phyloP scores from a whole-genome alignment of 2,797 vertebrate genomes.

The Sebastes trivittatus region DNA sequence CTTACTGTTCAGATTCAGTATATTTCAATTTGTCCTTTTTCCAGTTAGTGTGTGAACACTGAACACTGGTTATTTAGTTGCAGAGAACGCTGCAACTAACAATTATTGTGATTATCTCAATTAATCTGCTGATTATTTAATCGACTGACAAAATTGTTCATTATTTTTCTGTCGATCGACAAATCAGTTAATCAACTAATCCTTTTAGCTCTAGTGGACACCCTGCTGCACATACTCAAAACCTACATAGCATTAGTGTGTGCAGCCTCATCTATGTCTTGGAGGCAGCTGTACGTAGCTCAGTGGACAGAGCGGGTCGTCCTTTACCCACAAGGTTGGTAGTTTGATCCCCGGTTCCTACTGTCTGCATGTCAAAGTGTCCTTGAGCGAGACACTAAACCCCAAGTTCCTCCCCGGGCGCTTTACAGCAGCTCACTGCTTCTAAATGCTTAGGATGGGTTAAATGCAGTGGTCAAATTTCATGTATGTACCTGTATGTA shows the following conservation, averaged over 20 bases:
- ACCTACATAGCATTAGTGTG: background rate
- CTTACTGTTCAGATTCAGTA: background rate
- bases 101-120: background rate
- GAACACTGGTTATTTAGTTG: background rate
- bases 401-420: too few species aligned
- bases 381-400: too few species aligned
- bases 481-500: too few species aligned
- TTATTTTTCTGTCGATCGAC: background rate
- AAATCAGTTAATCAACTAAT: background rate
- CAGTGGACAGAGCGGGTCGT: too few species aligned
- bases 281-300: too few species aligned
- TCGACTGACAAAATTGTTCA: background rate
- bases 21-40: background rate
- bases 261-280: background rate
- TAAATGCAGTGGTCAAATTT: too few species aligned
- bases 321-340: too few species aligned
- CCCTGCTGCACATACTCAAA: background rate
- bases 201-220: too few species aligned
- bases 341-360: too few species aligned
- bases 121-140: background rate
- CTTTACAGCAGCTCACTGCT: too few species aligned
- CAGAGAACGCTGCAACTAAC: background rate
- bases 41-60: background rate
- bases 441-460: too few species aligned
- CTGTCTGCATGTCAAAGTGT: too few species aligned